These are phyloP conservation scores for Parambassis ranga DNA, from an alignment of 2,797 vertebrate species.

Conservation along the genomic window DNA sequence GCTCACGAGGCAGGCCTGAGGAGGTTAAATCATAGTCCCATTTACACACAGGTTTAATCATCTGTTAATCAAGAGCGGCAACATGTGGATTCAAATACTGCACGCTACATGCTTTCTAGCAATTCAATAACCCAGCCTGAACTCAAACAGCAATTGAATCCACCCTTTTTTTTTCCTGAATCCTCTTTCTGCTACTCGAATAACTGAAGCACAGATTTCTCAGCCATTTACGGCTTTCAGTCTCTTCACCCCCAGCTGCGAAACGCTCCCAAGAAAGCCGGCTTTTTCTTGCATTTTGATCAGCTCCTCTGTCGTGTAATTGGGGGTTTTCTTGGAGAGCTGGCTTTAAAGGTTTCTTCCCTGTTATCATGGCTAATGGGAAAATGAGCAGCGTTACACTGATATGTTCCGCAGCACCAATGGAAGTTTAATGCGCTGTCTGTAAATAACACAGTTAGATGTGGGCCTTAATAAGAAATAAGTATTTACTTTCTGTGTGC, in stretches of 20 bases:
- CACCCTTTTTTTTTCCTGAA: constrained; percentile 4
- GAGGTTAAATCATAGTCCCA: constrained; percentile 57
- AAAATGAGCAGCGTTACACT: constrained; percentile 60
- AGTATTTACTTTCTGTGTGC: constrained; percentile 8
- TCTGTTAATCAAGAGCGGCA: constrained; percentile 10
- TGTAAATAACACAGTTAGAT: constrained; percentile 57
- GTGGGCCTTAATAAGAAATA: constrained; percentile 20
- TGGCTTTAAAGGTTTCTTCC: constrained; percentile 64
- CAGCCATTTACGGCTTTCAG: constrained; percentile 38
- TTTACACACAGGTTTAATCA: constrained; percentile 1
- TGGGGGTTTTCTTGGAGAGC: constrained; percentile 60
- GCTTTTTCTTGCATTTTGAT: constrained; percentile 51
- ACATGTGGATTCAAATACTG: constrained; percentile 6
- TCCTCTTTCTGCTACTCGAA: constrained; percentile 29
- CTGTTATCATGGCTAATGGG: constrained; percentile 76
- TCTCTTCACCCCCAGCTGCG: constrained; percentile 64
- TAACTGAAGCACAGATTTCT: constrained; percentile 36
- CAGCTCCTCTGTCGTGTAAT: constrained; percentile 69
- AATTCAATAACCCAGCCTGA: constrained; percentile 54
- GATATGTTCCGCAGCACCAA: constrained; percentile 40
- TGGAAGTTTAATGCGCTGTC: constrained; percentile 42
- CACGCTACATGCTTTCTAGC: constrained; percentile 8
- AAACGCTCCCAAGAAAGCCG: constrained; percentile 22
- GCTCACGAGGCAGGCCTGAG: constrained; percentile 46
- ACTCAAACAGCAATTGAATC: constrained; percentile 41